phyloP scores from a whole-genome alignment of 35 echinoderm and acorn worm species.

The Hemicentrotus pulcherrimus region DNA sequence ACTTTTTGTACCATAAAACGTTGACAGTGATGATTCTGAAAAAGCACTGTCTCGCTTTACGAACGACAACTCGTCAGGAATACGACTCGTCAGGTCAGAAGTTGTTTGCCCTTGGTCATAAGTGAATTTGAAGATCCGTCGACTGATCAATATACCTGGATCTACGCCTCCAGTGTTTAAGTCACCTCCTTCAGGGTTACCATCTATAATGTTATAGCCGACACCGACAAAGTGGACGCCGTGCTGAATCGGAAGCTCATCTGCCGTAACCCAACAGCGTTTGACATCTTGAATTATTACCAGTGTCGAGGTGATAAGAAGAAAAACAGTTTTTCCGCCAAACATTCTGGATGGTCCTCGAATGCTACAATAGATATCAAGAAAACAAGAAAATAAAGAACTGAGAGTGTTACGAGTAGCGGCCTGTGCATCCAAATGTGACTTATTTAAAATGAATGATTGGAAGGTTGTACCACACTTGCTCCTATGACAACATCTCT shows the following conservation, averaged over 20 bases:
- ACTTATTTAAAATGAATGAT: too few species aligned
- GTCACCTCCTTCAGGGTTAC: conserved; percentile 81
- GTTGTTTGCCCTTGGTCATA: conserved; percentile 50
- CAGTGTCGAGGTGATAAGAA: background rate
- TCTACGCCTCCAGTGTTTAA: conserved; percentile 61
- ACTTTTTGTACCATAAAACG: conserved; percentile 66
- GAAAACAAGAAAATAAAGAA: background rate
- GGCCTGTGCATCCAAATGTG: too few species aligned
- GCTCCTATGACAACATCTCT: too few species aligned
- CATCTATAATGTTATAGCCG: conserved; percentile 49
- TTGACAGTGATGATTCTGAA: background rate
- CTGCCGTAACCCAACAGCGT: background rate
- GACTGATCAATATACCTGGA: conserved; percentile 61
- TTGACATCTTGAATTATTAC: background rate
- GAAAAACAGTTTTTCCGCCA: background rate
- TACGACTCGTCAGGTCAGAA: background rate
- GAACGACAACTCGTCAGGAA: conserved; percentile 56
- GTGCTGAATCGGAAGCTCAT: background rate
- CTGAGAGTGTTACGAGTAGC: too few species aligned
- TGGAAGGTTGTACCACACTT: too few species aligned
- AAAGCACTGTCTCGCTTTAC: conserved; percentile 43
- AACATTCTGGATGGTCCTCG: background rate
- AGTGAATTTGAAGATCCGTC: conserved; percentile 65
- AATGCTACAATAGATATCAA: background rate
- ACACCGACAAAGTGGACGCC: background rate